Conservation (phyloP, 2,113 vertebrate species). For the Grallaria varia region DNA sequence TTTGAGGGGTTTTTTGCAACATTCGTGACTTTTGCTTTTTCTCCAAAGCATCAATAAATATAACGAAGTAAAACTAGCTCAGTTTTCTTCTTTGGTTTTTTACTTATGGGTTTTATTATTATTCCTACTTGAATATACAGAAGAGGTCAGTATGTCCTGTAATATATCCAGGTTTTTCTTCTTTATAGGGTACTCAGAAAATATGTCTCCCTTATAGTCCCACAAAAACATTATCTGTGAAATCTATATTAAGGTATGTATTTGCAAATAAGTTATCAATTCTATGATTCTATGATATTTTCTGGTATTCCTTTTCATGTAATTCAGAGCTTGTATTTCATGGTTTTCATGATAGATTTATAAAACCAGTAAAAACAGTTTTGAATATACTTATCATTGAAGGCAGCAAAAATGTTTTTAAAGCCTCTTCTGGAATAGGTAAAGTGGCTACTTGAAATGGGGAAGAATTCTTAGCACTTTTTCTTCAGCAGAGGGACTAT, state of each 20-base stretch:
- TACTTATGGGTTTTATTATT: not conserved
- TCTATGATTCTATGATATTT: not conserved
- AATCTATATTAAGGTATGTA: conserved; percentile 96
- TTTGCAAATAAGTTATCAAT: not conserved
- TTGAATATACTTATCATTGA: not conserved
- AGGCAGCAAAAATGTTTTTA: not conserved
- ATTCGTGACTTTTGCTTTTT: not conserved
- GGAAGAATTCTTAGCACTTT: not conserved
- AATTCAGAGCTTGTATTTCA: not conserved
- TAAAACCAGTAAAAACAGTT: not conserved
- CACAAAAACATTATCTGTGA: conserved; percentile 97
- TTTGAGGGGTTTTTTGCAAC: too few species aligned
- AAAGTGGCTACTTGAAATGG: not conserved
- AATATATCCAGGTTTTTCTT: not conserved
- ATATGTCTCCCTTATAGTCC: conserved; percentile 98
- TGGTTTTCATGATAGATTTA: not conserved
- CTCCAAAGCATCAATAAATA: not conserved
- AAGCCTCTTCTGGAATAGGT: not conserved
- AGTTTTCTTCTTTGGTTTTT: not conserved
- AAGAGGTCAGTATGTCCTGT: not conserved
- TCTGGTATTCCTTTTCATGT: not conserved
- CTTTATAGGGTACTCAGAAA: conserved; percentile 91
- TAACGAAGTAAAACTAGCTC: not conserved
- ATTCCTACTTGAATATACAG: not conserved
- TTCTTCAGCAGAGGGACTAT: not conserved